phyloP scores from a whole-genome alignment of 1,140 invertebrate genomes.

The Cephus cinctus region DNA sequence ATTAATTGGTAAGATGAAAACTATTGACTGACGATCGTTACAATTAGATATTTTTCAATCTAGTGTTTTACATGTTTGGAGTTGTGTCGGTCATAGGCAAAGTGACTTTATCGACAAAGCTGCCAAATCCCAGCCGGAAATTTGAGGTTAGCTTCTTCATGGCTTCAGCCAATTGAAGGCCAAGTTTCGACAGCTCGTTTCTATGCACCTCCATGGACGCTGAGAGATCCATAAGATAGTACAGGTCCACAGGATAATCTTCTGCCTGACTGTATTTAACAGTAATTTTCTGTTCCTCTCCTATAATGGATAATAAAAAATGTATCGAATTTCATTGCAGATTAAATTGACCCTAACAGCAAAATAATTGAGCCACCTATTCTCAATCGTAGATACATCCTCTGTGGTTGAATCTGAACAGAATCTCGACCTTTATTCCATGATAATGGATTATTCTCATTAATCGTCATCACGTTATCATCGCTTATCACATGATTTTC shows the following conservation, averaged over 20 bases:
- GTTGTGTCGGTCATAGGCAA: slow-evolving; percentile 74
- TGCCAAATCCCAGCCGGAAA: slow-evolving; percentile 82
- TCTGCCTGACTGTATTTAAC: slow-evolving; percentile 62
- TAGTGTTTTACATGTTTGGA: slow-evolving; percentile 50
- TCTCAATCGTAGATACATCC: slow-evolving; percentile 25
- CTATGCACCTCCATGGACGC: slow-evolving; percentile 76
- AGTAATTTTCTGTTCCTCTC: slow-evolving; percentile 28
- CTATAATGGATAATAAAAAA: slow-evolving; percentile 15
- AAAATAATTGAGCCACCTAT: slow-evolving; percentile 24
- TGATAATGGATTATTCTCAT: slow-evolving; percentile 25
- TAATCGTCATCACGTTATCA: slow-evolving; percentile 7
- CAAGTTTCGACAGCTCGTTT: slow-evolving; percentile 66
- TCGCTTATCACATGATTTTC: slow-evolving; percentile 17
- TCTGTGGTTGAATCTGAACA: slow-evolving; percentile 38
- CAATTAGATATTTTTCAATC: slow-evolving; percentile 4
- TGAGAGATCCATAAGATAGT: slow-evolving; percentile 86
- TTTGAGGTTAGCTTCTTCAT: slow-evolving; percentile 81
- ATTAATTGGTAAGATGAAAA: slow-evolving; percentile 4
- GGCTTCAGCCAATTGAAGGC: slow-evolving; percentile 60
- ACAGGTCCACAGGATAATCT: slow-evolving; percentile 86
- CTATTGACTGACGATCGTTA: background rate
- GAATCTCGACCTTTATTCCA: slow-evolving; percentile 22
- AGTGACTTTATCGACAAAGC: slow-evolving; percentile 85
- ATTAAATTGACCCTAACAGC: background rate
- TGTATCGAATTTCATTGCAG: background rate